A percentile compares a stretch with the other conserved stretches of the same genome.
phyloP scores from a whole-genome alignment of 53 echinoderm and acorn worm genomes.

The Henricia sp. region DNA sequence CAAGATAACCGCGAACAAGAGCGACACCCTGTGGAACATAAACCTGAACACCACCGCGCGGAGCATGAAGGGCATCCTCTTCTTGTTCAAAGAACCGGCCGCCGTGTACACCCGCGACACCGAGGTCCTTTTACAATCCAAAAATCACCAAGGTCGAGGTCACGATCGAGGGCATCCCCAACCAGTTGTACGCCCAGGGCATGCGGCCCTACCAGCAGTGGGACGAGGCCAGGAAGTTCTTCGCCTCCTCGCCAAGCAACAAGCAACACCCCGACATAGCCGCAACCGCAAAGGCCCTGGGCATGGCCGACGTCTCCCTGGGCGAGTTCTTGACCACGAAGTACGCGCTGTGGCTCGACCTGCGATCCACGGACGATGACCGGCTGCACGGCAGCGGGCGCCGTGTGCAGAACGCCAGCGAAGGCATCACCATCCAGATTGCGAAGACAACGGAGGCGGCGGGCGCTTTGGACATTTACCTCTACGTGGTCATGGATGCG shows the following conservation, averaged over 20 bases:
- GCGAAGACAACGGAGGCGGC: too few relatives aligned
- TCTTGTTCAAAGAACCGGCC: background rate
- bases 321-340: too few relatives aligned
- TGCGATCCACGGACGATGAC: background rate
- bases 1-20: too few relatives aligned
- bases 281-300: too few relatives aligned
- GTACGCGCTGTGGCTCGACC: background rate
- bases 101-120: background rate
- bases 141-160: too few relatives aligned
- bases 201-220: constrained; percentile 10
- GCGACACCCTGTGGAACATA: too few relatives aligned
- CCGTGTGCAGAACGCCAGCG: background rate
- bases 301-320: too few relatives aligned
- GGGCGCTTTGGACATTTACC: too few relatives aligned
- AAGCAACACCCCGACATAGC: background rate
- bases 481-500: background rate
- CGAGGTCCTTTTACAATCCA: background rate
- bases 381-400: background rate
- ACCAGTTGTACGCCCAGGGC: background rate
- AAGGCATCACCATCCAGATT: too few relatives aligned
- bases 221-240: background rate
- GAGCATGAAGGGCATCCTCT: background rate
- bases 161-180: too few relatives aligned
- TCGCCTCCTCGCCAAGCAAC: background rate
- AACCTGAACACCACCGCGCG: background rate